Conservation (phyloP, 2,113 vertebrate species). For the Corydoras maculifer region DNA sequence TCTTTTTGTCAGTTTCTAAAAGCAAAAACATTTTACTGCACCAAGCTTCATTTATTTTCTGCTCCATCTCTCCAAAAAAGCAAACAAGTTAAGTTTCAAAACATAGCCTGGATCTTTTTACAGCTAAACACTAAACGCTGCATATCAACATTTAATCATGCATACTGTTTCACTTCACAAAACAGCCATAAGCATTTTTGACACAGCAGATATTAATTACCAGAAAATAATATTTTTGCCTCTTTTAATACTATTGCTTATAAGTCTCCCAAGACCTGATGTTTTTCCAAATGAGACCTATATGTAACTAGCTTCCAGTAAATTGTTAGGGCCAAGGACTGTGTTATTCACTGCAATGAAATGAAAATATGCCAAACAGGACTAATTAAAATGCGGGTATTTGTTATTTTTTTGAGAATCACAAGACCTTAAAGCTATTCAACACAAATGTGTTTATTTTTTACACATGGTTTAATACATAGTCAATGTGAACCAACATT, state of each 20-base stretch:
- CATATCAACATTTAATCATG: conserved; percentile 29
- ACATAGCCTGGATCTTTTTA: conserved; percentile 1
- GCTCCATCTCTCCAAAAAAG: background rate
- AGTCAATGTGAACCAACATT: no score
- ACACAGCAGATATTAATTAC: conserved; percentile 22
- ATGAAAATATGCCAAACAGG: background rate
- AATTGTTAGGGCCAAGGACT: background rate
- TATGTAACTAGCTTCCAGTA: background rate
- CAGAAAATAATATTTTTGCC: conserved; percentile 26
- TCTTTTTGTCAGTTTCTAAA: no score
- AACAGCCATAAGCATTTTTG: conserved; percentile 29
- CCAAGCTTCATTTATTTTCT: background rate
- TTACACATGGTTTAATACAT: no score
- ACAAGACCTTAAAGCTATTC: no score
- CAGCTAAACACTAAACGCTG: background rate
- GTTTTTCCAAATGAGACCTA: background rate
- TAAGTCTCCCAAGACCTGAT: conserved; percentile 3
- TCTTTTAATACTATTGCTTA: conserved; percentile 16
- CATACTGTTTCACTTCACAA: conserved; percentile 1
- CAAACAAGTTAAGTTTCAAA: background rate
- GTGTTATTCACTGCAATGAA: background rate
- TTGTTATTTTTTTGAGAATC: no score
- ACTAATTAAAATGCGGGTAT: background rate
- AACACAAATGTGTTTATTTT: no score
- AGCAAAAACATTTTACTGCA: no score